phyloP scores from a whole-genome alignment of 2,797 vertebrate genomes.

The Tachyglossus aculeatus region DNA sequence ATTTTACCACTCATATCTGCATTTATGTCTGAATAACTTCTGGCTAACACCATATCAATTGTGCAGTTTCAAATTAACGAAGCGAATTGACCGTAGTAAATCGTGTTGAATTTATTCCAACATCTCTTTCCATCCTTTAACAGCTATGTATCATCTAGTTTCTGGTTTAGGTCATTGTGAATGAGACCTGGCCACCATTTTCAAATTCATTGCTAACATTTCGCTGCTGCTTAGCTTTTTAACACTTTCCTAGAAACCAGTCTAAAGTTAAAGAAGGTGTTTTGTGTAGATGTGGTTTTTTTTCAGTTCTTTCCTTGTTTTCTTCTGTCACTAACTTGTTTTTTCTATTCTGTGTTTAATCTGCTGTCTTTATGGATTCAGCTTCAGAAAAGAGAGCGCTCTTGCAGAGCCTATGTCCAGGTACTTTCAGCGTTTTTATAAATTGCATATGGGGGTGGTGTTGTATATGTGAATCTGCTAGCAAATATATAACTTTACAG shows the following conservation, averaged over 20 bases:
- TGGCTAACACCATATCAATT: constrained; percentile 37
- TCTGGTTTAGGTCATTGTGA: constrained; percentile 26
- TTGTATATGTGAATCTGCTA: constrained; percentile 34
- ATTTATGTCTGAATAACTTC: constrained; percentile 17
- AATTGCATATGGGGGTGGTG: constrained; percentile 60
- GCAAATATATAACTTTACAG: neutral
- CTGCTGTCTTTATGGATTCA: constrained; percentile 84
- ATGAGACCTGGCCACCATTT: constrained; percentile 32
- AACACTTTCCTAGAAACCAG: constrained; percentile 42
- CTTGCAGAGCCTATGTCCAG: constrained; percentile 99
- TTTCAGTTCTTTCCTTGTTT: constrained; percentile 59
- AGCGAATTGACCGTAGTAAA: constrained; percentile 34
- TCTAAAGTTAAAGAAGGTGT: constrained; percentile 35
- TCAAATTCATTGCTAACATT: constrained; percentile 31
- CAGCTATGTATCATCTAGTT: constrained; percentile 33
- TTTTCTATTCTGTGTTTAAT: constrained; percentile 78
- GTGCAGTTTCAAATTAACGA: constrained; percentile 37
- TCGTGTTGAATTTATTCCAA: constrained; percentile 38
- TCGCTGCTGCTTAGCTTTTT: constrained; percentile 52
- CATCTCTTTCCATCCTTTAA: constrained; percentile 53
- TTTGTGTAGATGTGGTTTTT: constrained; percentile 64
- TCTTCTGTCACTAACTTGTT: constrained; percentile 76
- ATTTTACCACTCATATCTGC: constrained; percentile 13
- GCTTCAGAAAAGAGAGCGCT: constrained; percentile 99
- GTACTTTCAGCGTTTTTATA: constrained; percentile 83